Conservation (phyloP, 92 coral and sea anemone genomes). For the Palythoa grandis region DNA sequence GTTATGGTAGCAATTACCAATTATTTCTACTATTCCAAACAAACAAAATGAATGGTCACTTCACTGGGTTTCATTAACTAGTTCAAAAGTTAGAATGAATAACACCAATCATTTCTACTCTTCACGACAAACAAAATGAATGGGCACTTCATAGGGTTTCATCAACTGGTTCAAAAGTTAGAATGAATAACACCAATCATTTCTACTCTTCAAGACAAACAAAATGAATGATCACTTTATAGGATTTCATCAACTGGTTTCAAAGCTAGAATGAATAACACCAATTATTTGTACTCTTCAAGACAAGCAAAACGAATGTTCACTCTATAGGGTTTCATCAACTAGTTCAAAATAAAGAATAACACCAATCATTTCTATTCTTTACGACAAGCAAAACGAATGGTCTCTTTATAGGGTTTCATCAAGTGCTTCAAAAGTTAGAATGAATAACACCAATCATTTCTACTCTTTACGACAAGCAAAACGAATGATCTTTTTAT, state of each 20-base stretch:
- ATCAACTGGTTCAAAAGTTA: not conserved
- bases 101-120: not conserved
- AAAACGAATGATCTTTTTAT: not conserved
- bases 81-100: not conserved
- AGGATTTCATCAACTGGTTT: not conserved
- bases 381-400: not conserved
- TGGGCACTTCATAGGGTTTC: not conserved
- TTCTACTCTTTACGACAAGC: not conserved
- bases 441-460: not conserved
- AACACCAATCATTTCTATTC: not conserved
- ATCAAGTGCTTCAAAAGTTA: not conserved
- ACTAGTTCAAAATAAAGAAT: not conserved
- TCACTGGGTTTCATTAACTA: not conserved
- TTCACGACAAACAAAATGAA: not conserved
- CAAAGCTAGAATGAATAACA: not conserved
- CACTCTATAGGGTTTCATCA: not conserved
- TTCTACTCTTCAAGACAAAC: not conserved
- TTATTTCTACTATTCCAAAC: not conserved
- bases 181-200: not conserved
- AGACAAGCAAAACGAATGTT: not conserved
- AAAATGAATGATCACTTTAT: not conserved
- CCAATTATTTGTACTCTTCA: not conserved
- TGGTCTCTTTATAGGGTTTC: not conserved
- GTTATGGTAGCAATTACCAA: not conserved
- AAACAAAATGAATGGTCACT: not conserved